Evolutionary conservation across 1,140 invertebrate species (phyloP).

Genomic region (Lepidurus arcticus): DNA sequence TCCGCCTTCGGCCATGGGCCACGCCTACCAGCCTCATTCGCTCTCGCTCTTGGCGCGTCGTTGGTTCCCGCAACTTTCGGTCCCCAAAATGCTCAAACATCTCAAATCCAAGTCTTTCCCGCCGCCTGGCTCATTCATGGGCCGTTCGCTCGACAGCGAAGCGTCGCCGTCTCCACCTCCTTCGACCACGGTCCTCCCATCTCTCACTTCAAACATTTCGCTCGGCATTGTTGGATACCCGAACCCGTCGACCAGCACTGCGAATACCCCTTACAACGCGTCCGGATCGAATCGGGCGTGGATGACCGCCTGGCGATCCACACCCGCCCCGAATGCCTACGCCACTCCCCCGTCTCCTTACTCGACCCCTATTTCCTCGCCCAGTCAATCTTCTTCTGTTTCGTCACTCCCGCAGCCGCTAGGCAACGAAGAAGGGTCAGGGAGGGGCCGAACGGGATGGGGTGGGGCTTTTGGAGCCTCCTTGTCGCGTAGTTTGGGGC

Average conservation of each 20-base stretch:
- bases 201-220: background rate
- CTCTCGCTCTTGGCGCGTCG: background rate
- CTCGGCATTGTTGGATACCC: background rate
- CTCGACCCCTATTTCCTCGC: background rate
- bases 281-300: background rate
- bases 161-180: slow-evolving; percentile 12
- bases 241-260: background rate
- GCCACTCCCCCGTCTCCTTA: slow-evolving; percentile 10
- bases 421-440: background rate
- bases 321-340: background rate
- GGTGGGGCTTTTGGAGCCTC: background rate
- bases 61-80: slow-evolving; percentile 26
- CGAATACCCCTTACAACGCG: background rate
- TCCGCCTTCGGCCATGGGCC: background rate
- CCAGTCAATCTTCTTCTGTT: background rate
- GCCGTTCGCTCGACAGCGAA: background rate
- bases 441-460: background rate
- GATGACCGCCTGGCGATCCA: slow-evolving; percentile 5
- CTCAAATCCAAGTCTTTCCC: slow-evolving; percentile 29
- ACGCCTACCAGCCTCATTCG: slow-evolving; percentile 12
- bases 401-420: background rate
- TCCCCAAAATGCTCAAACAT: slow-evolving; percentile 25
- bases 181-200: background rate
- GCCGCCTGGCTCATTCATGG: background rate
- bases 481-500: background rate